Evolutionary conservation across 2,888 invertebrate species (phyloP).

Genomic region (Alviniconcha strummeri): DNA sequence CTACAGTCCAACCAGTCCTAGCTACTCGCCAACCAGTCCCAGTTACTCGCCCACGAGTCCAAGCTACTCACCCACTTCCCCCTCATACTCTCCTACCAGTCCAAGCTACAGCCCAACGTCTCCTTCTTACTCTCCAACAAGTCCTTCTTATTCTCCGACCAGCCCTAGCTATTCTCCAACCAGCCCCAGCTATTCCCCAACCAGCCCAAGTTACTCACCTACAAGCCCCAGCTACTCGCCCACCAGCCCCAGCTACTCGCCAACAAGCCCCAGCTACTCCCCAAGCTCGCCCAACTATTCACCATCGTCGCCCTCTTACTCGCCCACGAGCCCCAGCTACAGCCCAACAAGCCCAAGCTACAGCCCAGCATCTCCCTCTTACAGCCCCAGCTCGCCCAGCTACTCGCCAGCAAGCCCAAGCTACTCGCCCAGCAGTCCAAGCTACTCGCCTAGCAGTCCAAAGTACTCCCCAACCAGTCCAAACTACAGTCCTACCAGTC

Average conservation of each 20-base stretch:
- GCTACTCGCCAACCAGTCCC: constrained; percentile 80
- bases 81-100: constrained; percentile 69
- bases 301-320: constrained; percentile 79
- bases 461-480: constrained; percentile 78
- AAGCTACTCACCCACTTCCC: constrained; percentile 69
- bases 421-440: constrained; percentile 69
- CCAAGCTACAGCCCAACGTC: constrained; percentile 69
- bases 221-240: constrained; percentile 74
- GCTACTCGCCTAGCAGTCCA: constrained; percentile 79
- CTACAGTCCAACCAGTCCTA: constrained; percentile 68
- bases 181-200: constrained; percentile 83
- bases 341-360: constrained; percentile 75
- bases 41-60: constrained; percentile 78
- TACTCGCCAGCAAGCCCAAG: constrained; percentile 78
- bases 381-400: constrained; percentile 89
- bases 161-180: constrained; percentile 74
- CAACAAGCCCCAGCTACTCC: constrained; percentile 75
- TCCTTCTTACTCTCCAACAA: constrained; percentile 75
- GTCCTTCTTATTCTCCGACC: constrained; percentile 81
- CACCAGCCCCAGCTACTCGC: constrained; percentile 80
- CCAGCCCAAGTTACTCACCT: constrained; percentile 73
- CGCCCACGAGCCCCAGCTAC: constrained; percentile 68
- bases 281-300: constrained; percentile 66
- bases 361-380: constrained; percentile 81
- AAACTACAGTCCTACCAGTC: constrained; percentile 77